Evolutionary conservation across 2,113 vertebrate genomes (phyloP).

Genomic region (Petrocephalus microphthalmus): DNA sequence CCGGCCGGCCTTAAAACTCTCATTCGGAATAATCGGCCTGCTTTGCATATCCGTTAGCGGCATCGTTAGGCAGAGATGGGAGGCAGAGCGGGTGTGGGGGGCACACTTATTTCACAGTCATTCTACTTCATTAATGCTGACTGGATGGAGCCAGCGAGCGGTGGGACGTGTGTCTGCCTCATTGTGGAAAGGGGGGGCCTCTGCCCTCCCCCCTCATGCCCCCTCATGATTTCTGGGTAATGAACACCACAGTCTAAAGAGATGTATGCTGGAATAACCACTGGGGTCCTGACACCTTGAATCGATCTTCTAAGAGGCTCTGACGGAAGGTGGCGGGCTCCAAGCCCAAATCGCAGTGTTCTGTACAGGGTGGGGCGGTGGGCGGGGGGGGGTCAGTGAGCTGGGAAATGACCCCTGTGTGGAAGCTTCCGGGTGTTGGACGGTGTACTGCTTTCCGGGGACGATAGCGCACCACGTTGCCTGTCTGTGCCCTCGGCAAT

Average conservation of each 20-base stretch:
- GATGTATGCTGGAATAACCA: not conserved
- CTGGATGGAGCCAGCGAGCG: not conserved
- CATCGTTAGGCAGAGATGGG: conserved; percentile 15
- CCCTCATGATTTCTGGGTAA: not conserved
- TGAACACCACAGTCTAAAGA: not conserved
- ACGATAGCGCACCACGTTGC: not conserved
- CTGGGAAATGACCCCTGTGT: not conserved
- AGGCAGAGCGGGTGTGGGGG: not conserved
- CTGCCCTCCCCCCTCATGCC: not conserved
- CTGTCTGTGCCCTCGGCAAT: not conserved
- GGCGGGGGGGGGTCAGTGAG: not conserved
- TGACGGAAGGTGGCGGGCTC: not conserved
- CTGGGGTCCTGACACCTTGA: not conserved
- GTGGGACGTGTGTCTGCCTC: no score
- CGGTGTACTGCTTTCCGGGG: not conserved
- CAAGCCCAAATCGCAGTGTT: not conserved
- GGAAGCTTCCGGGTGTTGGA: not conserved
- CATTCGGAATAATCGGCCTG: conserved; percentile 19
- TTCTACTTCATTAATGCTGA: conserved; percentile 2
- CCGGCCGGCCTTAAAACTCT: conserved; percentile 15
- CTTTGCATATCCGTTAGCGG: conserved; percentile 14
- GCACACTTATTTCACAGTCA: conserved; percentile 9
- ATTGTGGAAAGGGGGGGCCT: no score
- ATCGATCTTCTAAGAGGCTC: not conserved
- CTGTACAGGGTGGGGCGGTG: not conserved